These are phyloP conservation scores for Hippasteria phrygiana DNA, from an alignment of 53 echinoderm and acorn worm species.

Conservation along the genomic window DNA sequence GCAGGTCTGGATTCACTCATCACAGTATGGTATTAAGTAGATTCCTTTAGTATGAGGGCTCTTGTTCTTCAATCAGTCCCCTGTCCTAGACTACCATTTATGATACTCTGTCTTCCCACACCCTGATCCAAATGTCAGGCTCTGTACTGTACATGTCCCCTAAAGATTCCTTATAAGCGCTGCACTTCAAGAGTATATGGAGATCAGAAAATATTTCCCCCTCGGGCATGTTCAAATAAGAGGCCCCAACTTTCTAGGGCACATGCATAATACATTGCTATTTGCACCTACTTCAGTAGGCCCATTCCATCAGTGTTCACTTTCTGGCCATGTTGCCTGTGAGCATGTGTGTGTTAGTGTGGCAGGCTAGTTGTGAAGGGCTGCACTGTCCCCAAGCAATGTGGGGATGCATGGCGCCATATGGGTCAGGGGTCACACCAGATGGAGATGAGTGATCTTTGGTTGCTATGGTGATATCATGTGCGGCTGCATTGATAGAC, in stretches of 20 bases:
- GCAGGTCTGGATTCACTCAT: slow-evolving; percentile 21
- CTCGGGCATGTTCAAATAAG: slow-evolving; percentile 33
- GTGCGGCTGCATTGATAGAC: slow-evolving; percentile 18
- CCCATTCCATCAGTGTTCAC: slow-evolving; percentile 46
- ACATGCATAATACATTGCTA: slow-evolving; percentile 57
- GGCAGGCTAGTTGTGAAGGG: too few relatives aligned
- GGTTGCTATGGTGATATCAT: slow-evolving; percentile 66
- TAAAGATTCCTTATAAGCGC: slow-evolving; percentile 43
- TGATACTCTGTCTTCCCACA: slow-evolving; percentile 29
- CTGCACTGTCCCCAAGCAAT: slow-evolving; percentile 4
- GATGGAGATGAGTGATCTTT: slow-evolving; percentile 56
- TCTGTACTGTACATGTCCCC: slow-evolving; percentile 21
- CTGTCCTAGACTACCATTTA: not conserved
- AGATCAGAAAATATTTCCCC: slow-evolving; percentile 38
- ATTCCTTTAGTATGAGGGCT: not conserved
- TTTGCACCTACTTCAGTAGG: slow-evolving; percentile 48
- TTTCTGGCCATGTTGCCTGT: slow-evolving; percentile 39
- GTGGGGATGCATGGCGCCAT: slow-evolving; percentile 52
- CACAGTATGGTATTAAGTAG: slow-evolving; percentile 28
- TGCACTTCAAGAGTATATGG: slow-evolving; percentile 43
- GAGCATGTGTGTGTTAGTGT: slow-evolving; percentile 41
- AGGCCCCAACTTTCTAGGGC: slow-evolving; percentile 27
- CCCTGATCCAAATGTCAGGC: slow-evolving; percentile 24
- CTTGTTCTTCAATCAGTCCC: slow-evolving; percentile 18
- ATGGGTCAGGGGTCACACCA: slow-evolving; percentile 43